These are phyloP conservation scores for Phycodurus eques DNA, from an alignment of 2,113 vertebrate genomes.

Conservation along the genomic window DNA sequence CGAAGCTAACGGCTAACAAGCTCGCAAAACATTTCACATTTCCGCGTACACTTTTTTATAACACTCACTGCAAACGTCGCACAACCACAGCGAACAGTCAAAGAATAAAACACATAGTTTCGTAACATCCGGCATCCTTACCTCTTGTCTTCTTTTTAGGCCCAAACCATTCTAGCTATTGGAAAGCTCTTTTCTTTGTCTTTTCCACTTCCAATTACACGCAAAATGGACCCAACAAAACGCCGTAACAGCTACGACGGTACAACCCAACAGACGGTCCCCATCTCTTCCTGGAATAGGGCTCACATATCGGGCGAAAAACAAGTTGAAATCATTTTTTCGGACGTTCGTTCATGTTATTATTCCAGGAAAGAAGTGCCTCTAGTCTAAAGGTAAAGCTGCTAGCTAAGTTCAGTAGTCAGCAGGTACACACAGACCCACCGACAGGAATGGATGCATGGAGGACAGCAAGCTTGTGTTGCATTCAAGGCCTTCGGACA, in stretches of 20 bases:
- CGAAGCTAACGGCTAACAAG: constrained; percentile 57
- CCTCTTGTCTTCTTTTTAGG: constrained; percentile 80
- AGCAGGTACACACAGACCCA: constrained; percentile 57
- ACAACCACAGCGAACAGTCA: background rate
- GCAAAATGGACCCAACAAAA: constrained; percentile 67
- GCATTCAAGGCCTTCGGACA: constrained; percentile 39
- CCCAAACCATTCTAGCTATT: constrained; percentile 80
- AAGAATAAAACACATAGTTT: background rate
- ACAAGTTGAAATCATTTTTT: constrained; percentile 45
- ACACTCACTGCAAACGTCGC: constrained; percentile 28
- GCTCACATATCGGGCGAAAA: constrained; percentile 25
- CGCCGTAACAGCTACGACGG: constrained; percentile 51
- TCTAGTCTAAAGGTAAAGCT: constrained; percentile 49
- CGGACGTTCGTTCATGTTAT: constrained; percentile 38
- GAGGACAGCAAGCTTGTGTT: constrained; percentile 49
- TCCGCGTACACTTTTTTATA: constrained; percentile 23
- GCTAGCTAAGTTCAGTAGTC: constrained; percentile 67
- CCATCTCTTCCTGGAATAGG: constrained; percentile 34
- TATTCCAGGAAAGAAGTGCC: constrained; percentile 45
- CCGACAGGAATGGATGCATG: constrained; percentile 63
- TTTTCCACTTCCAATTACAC: constrained; percentile 73
- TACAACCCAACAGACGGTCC: constrained; percentile 27
- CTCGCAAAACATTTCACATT: constrained; percentile 30
- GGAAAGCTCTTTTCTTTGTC: constrained; percentile 80
- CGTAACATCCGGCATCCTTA: constrained; percentile 54